phyloP scores from a whole-genome alignment of 2,797 vertebrate genomes.

The Pachyuromys duprasi region DNA sequence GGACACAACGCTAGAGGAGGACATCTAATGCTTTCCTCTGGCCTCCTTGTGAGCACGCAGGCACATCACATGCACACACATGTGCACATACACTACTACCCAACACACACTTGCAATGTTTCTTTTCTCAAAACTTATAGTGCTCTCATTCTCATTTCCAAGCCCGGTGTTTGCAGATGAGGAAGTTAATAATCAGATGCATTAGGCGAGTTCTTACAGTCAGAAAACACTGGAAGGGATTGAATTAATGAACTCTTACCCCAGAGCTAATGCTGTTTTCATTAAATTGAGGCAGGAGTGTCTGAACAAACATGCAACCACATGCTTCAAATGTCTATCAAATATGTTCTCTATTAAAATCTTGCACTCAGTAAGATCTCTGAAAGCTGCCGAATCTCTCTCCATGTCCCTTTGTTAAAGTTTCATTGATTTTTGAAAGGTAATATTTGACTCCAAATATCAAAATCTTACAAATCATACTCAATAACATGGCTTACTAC shows the following conservation, averaged over 20 bases:
- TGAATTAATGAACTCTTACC: neutral
- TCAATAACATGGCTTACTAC: neutral
- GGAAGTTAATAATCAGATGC: slow-evolving; percentile 53
- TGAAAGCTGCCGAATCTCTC: neutral
- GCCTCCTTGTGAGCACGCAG: neutral
- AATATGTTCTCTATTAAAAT: neutral
- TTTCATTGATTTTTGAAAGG: neutral
- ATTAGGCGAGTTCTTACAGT: neutral
- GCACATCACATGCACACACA: rapidly evolving
- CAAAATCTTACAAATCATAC: neutral
- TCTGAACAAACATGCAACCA: neutral
- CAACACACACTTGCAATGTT: neutral
- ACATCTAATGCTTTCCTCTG: neutral
- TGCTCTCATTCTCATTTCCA: slow-evolving; percentile 5
- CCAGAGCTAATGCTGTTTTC: neutral
- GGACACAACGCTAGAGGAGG: neutral
- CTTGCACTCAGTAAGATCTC: neutral
- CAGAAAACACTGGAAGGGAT: neutral
- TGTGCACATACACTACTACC: neutral
- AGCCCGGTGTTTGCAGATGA: neutral
- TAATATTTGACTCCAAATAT: neutral
- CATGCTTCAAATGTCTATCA: neutral
- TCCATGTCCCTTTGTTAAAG: neutral
- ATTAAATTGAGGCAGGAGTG: neutral
- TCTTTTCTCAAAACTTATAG: neutral